Percentiles rank a stretch among this genome's conserved stretches.
Conservation (phyloP, 2,113 vertebrate species). For the Semicossyphus pulcher region DNA sequence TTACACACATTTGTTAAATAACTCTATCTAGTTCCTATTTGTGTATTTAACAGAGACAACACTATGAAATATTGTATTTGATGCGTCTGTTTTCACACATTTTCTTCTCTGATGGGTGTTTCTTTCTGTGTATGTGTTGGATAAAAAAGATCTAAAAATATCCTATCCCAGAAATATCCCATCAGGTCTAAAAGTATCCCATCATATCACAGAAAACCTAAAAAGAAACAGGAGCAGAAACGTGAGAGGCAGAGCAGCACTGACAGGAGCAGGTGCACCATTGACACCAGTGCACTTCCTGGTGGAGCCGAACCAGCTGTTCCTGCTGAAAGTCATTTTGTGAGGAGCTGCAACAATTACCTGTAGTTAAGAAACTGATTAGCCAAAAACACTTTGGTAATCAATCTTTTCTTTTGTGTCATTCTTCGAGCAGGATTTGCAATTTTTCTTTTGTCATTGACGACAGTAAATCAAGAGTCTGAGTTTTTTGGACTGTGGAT, state of each 20-base stretch:
- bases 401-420: too few species aligned
- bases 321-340: not conserved
- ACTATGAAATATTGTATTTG: too few species aligned
- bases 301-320: not conserved
- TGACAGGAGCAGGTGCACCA: conserved; percentile 42
- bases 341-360: not conserved
- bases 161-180: conserved; percentile 25
- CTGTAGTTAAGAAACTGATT: not conserved
- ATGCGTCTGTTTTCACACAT: not conserved
- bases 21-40: too few species aligned
- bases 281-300: not conserved
- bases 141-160: conserved; percentile 44
- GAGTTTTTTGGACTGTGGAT: too few species aligned
- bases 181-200: conserved; percentile 24
- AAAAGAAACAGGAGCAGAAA: conserved; percentile 34
- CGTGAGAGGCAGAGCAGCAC: conserved; percentile 27
- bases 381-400: too few species aligned
- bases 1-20: too few species aligned
- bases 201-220: conserved; percentile 4
- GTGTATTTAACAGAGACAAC: too few species aligned
- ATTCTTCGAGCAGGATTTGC: too few species aligned
- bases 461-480: too few species aligned
- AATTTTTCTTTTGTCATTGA: too few species aligned
- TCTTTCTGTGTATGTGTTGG: not conserved
- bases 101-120: not conserved